Conservation (phyloP, 92 coral and sea anemone genomes). For the Chrysogorgia sp. region DNA sequence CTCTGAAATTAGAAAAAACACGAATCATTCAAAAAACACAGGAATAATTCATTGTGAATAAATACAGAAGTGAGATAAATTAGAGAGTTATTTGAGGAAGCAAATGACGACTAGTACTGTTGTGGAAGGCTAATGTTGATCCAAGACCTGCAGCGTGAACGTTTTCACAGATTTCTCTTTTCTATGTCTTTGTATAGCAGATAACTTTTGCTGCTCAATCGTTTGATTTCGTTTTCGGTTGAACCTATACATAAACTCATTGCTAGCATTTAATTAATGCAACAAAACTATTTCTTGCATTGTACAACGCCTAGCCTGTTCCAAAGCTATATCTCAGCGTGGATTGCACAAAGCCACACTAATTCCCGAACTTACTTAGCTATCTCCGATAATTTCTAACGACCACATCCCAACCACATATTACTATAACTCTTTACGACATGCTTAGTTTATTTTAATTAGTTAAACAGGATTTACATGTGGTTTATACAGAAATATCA, state of each 20-base stretch:
- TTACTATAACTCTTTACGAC: not conserved
- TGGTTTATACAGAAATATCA: not conserved
- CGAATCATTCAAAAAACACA: not conserved
- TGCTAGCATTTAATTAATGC: too few species aligned
- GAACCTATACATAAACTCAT: too few species aligned
- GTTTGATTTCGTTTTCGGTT: too few species aligned
- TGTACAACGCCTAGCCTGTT: too few species aligned
- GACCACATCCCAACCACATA: too few species aligned
- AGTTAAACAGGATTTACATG: slow-evolving; percentile 17
- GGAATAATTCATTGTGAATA: not conserved
- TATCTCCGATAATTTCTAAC: too few species aligned
- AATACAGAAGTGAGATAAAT: not conserved
- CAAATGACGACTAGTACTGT: not conserved
- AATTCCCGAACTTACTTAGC: too few species aligned
- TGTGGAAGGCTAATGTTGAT: not conserved
- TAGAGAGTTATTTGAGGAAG: not conserved
- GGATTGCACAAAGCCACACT: too few species aligned
- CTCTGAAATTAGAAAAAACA: slow-evolving; percentile 1
- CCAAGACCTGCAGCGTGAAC: not conserved
- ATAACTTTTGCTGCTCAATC: too few species aligned
- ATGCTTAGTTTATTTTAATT: not conserved
- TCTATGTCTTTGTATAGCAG: not conserved
- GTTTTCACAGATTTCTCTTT: not conserved
- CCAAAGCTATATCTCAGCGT: too few species aligned
- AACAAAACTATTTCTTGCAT: too few species aligned